Percentiles rank a stretch among this genome's conserved stretches.
Conservation (phyloP, 1,140 invertebrate species). For the Drosophila mojavensis region DNA sequence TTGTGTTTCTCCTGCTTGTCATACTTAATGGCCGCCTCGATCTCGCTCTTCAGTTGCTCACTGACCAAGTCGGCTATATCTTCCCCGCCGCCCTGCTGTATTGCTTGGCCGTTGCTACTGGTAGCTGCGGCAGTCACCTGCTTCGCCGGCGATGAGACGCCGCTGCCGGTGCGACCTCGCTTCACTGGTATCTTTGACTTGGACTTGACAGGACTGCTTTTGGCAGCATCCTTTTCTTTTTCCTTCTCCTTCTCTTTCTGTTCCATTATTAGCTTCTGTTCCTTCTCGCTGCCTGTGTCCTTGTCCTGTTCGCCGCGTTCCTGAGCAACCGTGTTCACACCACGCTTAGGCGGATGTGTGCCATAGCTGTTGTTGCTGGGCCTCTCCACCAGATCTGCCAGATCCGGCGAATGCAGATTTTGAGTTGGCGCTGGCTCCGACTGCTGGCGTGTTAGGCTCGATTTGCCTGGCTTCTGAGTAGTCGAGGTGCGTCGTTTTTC, state of each 20-base stretch:
- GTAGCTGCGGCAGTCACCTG: slow-evolving; percentile 27
- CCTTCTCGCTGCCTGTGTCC: slow-evolving; percentile 72
- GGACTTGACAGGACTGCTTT: slow-evolving; percentile 70
- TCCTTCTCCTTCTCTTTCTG: slow-evolving; percentile 36
- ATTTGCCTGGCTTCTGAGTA: slow-evolving; percentile 51
- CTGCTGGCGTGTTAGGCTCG: slow-evolving; percentile 71
- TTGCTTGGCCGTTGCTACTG: slow-evolving; percentile 60
- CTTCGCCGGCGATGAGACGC: slow-evolving; percentile 71
- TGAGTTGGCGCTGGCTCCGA: slow-evolving; percentile 72
- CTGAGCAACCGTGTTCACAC: slow-evolving; percentile 3
- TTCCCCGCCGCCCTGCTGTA: slow-evolving; percentile 79
- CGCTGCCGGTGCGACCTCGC: slow-evolving; percentile 65
- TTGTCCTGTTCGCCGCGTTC: slow-evolving; percentile 73
- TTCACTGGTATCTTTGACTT: slow-evolving; percentile 83
- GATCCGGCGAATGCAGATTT: neutral
- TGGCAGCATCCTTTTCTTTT: slow-evolving; percentile 38
- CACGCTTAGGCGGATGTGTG: slow-evolving; percentile 77
- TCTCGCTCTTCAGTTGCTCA: slow-evolving; percentile 74
- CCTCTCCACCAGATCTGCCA: slow-evolving; percentile 40
- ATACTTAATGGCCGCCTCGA: slow-evolving; percentile 77
- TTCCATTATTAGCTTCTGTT: slow-evolving; percentile 34
- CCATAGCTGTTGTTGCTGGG: slow-evolving; percentile 50
- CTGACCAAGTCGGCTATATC: slow-evolving; percentile 74
- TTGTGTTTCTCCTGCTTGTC: slow-evolving; percentile 51
- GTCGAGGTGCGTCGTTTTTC: slow-evolving; percentile 71